phyloP scores from a whole-genome alignment of 1,140 invertebrate species.

The Stenopsyche tienmushanensis region DNA sequence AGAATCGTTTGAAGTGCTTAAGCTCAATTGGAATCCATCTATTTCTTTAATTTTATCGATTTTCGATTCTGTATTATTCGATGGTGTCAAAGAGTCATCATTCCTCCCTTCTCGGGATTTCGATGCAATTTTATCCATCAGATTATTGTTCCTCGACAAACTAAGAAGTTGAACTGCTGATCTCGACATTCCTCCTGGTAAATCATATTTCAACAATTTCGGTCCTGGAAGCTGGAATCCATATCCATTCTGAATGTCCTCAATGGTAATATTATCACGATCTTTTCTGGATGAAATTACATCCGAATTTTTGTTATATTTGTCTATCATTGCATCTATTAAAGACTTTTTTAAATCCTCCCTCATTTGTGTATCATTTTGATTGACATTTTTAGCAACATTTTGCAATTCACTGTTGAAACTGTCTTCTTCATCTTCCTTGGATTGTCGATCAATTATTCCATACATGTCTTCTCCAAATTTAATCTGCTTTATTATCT shows the following conservation, averaged over 20 bases:
- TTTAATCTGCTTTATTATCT: constrained; percentile 23
- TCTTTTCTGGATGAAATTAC: background rate
- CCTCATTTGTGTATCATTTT: background rate
- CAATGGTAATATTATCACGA: constrained; percentile 27
- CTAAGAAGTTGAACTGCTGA: constrained; percentile 16
- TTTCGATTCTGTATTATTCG: background rate
- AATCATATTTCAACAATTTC: background rate
- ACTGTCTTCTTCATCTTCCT: background rate
- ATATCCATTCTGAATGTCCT: constrained; percentile 30
- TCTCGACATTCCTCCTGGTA: constrained; percentile 18
- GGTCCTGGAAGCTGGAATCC: constrained; percentile 33
- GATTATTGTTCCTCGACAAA: background rate
- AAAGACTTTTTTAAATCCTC: background rate
- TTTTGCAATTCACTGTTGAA: background rate
- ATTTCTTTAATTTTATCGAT: background rate
- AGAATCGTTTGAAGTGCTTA: too few species aligned
- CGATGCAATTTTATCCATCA: background rate
- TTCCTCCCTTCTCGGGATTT: background rate
- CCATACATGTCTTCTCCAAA: constrained; percentile 7
- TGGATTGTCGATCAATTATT: constrained; percentile 25
- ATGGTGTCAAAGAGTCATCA: constrained; percentile 1
- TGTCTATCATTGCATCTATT: constrained; percentile 1
- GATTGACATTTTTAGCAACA: background rate
- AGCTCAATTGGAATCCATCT: too few species aligned
- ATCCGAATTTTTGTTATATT: constrained; percentile 3